Evolutionary conservation across 2,113 vertebrate species (phyloP).

Genomic region (Phoxinus phoxinus): DNA sequence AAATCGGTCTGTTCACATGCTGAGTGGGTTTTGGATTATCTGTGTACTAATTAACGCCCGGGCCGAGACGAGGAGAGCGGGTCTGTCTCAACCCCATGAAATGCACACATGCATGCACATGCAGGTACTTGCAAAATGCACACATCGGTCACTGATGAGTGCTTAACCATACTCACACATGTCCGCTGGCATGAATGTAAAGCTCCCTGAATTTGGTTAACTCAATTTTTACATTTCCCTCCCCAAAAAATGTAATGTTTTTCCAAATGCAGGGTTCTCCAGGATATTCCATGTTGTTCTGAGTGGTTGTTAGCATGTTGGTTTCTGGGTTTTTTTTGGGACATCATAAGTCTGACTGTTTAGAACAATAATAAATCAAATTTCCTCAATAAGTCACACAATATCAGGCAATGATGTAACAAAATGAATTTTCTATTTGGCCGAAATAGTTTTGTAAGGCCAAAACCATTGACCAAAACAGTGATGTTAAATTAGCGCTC

Average conservation of each 20-base stretch:
- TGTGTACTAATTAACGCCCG: conserved; percentile 60
- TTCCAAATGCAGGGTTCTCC: not conserved
- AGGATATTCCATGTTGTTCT: not conserved
- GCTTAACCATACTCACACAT: conserved; percentile 9
- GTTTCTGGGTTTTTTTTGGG: no score
- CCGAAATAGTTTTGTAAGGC: not conserved
- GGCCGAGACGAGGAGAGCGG: conserved; percentile 52
- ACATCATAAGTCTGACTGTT: not conserved
- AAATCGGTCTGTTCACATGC: conserved; percentile 53
- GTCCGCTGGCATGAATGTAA: not conserved
- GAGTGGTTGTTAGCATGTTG: not conserved
- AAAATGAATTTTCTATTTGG: not conserved
- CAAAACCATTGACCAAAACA: not conserved
- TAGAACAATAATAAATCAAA: not conserved
- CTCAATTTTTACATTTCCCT: not conserved
- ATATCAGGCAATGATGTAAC: no score
- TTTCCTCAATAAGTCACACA: not conserved
- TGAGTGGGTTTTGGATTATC: conserved; percentile 60
- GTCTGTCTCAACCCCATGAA: conserved; percentile 54
- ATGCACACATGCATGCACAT: conserved; percentile 51
- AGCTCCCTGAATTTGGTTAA: not conserved
- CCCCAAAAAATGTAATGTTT: not conserved
- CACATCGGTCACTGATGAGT: conserved; percentile 8
- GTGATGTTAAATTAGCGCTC: not conserved
- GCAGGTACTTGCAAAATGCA: conserved; percentile 45